Evolutionary conservation across 92 coral and sea anemone genomes (phyloP), one percentile per base, ranked within the genome.

Genomic region (Siderastrea siderea): DNA sequence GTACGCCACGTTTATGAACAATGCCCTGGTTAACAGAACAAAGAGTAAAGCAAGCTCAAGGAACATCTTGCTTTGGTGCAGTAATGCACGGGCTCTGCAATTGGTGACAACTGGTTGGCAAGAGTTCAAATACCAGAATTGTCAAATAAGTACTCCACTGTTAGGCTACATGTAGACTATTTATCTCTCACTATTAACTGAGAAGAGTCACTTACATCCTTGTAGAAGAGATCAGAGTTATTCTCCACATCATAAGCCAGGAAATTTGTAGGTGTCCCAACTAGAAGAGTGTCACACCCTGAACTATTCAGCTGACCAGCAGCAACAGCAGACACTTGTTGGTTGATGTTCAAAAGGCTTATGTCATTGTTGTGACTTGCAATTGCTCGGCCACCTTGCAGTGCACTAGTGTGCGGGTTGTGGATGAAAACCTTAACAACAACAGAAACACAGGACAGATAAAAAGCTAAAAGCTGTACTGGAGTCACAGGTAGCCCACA

Each of bases 181-280:
- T 7, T 45, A 63, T 47, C 3, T 5, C 61, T 51, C 2, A 1
- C n/a, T 12, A n/a, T 8, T 1, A 38, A 13, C 63, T 19, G 7
- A 15, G 9, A 12, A 76, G 12, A 19, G 50, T 16, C 57, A 93
- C 99, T 89, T 84, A 98, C 99, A 86, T 98, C 99, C 83, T 94
- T 96, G 50, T 98, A 98, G 80, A 98, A 98, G 44, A 96, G 93
- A 74, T 98, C 99, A 2, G 99, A 96, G 85, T 98, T 98, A 78
- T 98, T 93, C 84, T 94, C 98, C 11, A 98, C 96, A 81, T 98
- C 96, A 91, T 98, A 98, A 12, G 99, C 99, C 48, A 98, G 90
- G 16, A 98, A 78, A 80, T 95, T 95, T 9, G 99, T 95, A 1
- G 98, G 98, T 17, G 99, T 95, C 8, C 99, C 99, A 60, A 98